Percentiles rank a stretch among this genome's conserved stretches.
Conservation (phyloP, 2,113 vertebrate genomes). For the Nansenia antarctica region DNA sequence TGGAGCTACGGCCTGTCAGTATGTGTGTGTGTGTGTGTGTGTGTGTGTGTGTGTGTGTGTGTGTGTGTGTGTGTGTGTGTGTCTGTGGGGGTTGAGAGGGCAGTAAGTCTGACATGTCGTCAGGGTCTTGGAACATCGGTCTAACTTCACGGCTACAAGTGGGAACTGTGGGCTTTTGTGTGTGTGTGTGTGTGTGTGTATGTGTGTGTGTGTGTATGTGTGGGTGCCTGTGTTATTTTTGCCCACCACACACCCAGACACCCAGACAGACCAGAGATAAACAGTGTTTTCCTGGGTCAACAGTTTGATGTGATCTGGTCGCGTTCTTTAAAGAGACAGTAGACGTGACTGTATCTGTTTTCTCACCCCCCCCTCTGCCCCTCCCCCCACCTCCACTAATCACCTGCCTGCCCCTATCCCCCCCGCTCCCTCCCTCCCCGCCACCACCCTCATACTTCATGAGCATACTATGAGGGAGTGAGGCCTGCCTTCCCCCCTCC, state of each 20-base stretch:
- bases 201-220: conserved; percentile 19
- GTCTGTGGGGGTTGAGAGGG: conserved; percentile 20
- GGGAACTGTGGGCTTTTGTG: conserved; percentile 12
- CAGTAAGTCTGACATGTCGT: too few relatives aligned
- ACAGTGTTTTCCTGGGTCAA: background rate
- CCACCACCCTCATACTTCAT: background rate
- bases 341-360: background rate
- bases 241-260: background rate
- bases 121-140: background rate
- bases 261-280: background rate
- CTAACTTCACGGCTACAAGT: background rate
- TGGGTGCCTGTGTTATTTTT: background rate
- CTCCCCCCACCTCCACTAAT: background rate
- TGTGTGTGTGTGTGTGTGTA: conserved; percentile 16
- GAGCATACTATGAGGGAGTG: background rate
- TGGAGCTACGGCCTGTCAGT: too few relatives aligned
- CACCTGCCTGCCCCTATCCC: background rate
- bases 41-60: background rate
- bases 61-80: background rate
- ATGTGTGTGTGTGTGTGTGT: background rate
- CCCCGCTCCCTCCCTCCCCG: background rate
- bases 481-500: background rate
- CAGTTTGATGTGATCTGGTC: background rate
- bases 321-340: background rate
- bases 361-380: background rate